Evolutionary conservation across 1,140 invertebrate genomes (phyloP).

Genomic region (Zaprionus lachaisei): DNA sequence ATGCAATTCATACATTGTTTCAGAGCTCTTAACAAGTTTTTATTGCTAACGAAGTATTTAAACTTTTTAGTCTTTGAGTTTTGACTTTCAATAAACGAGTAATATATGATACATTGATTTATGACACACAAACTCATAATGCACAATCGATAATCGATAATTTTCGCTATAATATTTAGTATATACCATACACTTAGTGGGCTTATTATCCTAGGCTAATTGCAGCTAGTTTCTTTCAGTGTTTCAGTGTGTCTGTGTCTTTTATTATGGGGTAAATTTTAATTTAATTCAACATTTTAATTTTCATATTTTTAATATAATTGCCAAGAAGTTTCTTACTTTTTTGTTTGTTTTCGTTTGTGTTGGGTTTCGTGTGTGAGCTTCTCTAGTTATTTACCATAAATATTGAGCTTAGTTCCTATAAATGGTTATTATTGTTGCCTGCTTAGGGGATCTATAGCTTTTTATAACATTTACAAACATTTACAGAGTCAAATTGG

Average conservation of each 20-base stretch:
- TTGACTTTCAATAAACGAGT: constrained; percentile 53
- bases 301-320: constrained; percentile 55
- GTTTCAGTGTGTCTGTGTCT: constrained; percentile 25
- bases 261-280: constrained; percentile 46
- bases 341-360: constrained; percentile 23
- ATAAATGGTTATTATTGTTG: constrained; percentile 48
- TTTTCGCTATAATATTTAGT: constrained; percentile 19
- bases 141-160: constrained; percentile 14
- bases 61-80: constrained; percentile 72
- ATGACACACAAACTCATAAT: constrained; percentile 32
- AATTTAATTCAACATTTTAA: constrained; percentile 48
- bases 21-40: constrained; percentile 40
- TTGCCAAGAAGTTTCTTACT: constrained; percentile 64
- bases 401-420: constrained; percentile 72
- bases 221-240: constrained; percentile 63
- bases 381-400: constrained; percentile 46
- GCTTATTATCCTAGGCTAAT: constrained; percentile 72
- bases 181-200: constrained; percentile 41
- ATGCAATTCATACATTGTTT: constrained; percentile 63
- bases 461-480: constrained; percentile 51
- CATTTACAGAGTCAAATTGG: constrained; percentile 62
- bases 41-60: constrained; percentile 51
- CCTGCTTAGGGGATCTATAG: constrained; percentile 6
- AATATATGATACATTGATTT: constrained; percentile 58
- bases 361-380: constrained; percentile 43